Base-by-base conservation (phyloP, 2,888 invertebrate species). In the Caenorhabditis sp. region DNA sequence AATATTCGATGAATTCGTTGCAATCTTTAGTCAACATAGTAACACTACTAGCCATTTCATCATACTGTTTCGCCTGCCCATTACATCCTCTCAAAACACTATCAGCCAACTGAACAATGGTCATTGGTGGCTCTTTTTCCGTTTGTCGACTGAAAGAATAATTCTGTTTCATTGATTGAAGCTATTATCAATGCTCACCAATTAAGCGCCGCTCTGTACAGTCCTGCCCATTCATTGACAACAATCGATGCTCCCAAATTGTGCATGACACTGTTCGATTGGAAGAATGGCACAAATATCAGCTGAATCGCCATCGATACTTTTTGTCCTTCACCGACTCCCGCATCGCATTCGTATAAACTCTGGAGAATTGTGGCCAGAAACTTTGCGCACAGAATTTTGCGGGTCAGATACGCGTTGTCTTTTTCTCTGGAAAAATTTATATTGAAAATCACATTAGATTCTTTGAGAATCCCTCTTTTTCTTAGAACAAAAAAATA, bases 1-100 rank as follows among this genome's bases (percentile, higher is more conserved):
- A 86, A 59, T 81, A 84, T 20, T 76, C 78, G 25, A 83, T 75
- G 65, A 86, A 86, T 21, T 84, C 84, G 57, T 85, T 84, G 64
- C 84, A 83, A 25, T 86, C 86, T 38, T 69, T 74, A 3, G 81
- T 81, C 56, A 84, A 49, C 38, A 57, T 59, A 10, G 52, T 59
- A 21, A 76, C 67, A 43, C 64, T 64, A 2, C 58, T 49, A 17
- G 67, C 56, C 72, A 63, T 69, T 38, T 70, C 67, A 27, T 68
- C 65, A 26, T 65, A 71, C 21, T 71, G 67, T 38, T 70, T 68
- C 20, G 59, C 49, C 0, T 64, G 63, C 4, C 61, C 38, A 31
- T 21, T n/a, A 8, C 21, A 21, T 26, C 38, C 63, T 59, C 71
- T 53, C 3, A 78, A 61, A 17, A 66, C 59, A 8, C 26, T n/a